Conservation (phyloP, 2,797 vertebrate genomes). For the Periparus ater region DNA sequence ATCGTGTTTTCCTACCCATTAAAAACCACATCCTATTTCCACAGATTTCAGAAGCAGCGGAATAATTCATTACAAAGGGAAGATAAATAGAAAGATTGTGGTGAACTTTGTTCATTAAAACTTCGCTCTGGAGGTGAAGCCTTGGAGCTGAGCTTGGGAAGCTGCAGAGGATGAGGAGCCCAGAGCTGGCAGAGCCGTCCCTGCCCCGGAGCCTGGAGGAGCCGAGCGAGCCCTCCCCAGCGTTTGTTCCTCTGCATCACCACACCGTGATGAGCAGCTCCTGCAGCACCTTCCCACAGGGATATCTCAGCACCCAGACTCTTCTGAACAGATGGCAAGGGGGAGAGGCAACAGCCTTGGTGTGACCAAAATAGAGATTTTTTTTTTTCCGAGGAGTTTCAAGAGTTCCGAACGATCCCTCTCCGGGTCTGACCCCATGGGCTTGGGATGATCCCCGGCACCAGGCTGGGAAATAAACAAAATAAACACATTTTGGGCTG, state of each 20-base stretch:
- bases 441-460: not conserved
- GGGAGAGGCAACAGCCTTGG: slow-evolving; percentile 40
- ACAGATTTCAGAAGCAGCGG: not conserved
- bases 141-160: slow-evolving; percentile 4
- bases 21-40: not conserved
- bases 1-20: not conserved
- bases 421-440: not conserved
- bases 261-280: slow-evolving; percentile 39
- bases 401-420: not conserved
- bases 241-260: slow-evolving; percentile 45
- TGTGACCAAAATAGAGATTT: slow-evolving; percentile 20
- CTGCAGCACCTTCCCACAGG: slow-evolving; percentile 60
- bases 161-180: not conserved
- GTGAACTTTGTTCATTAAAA: not conserved
- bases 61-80: not conserved
- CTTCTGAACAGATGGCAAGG: slow-evolving; percentile 63
- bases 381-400: not conserved
- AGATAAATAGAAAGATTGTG: not conserved
- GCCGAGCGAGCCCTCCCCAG: slow-evolving; percentile 41
- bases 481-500: not conserved
- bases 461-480: not conserved
- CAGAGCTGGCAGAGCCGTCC: not conserved
- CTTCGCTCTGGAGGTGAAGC: not conserved
- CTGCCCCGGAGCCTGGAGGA: slow-evolving; percentile 49
- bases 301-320: slow-evolving; percentile 52